Base-by-base conservation (phyloP, 2,888 invertebrate genomes). In the Athetis lepigone region DNA sequence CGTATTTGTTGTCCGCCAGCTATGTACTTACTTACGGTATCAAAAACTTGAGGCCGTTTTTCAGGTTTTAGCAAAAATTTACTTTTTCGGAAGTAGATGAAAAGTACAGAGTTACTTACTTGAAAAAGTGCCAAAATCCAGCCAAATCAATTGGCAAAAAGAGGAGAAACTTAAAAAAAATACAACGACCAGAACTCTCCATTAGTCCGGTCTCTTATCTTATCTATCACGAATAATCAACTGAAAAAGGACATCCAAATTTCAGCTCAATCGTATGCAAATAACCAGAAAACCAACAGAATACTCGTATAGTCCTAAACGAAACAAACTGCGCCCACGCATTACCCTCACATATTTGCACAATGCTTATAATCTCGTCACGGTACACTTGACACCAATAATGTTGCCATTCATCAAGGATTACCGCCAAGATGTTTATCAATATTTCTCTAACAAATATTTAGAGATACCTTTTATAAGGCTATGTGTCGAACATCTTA, bases 381-480 rank as follows among this genome's bases (percentile, higher is more conserved):
- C 92, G 95, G 76, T 91, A 92, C 94, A 94, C 95, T 95, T 95
- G 93, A 93, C 91, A 88, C 90, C 90, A 93, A 93, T 92, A 88
- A 80, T 61, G 61, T 62, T 56, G 57, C 79, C 85, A 88, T 92
- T 91, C 86, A 90, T 79, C 81, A 58, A 72, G 92, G 93, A 94
- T 94, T 93, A 93, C 85, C 77, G 77, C 83, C 85, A 50, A 81
- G 90, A 93, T 93, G 88, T 88, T 92, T 92, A 93, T 93, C 93
- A 90, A 90, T 90, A 91, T 91, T 88, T 86, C 82, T 75, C 80
- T 82, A 78, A 88, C 90, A 91, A 92, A 92, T 88, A 91, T 90
- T 89, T 87, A 82, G 79, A 79, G 60, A 75, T 68, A 56, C 75
- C 80, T 76, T 77, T 67, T 70, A 64, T 72, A 75, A 79, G 75